These are phyloP conservation scores for Eupleurogrammus muticus DNA, from an alignment of 2,797 vertebrate genomes.

Conservation along the genomic window DNA sequence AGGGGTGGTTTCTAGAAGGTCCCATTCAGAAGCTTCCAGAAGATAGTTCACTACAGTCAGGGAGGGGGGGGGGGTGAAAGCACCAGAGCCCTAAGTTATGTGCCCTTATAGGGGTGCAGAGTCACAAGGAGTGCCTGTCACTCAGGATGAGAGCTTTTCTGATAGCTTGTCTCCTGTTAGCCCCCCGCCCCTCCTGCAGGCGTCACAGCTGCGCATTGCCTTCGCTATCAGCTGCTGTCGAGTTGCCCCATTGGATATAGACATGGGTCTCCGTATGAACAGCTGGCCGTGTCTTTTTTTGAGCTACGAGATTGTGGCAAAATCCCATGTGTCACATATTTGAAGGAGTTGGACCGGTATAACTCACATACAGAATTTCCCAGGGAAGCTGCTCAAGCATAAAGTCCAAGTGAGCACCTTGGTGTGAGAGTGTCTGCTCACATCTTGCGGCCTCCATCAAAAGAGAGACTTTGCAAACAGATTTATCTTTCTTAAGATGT, in stretches of 20 bases:
- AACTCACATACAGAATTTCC: not conserved
- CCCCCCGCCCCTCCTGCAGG: slow-evolving; percentile 43
- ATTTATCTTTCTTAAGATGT: not conserved
- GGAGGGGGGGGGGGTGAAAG: slow-evolving; percentile 51
- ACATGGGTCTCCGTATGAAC: slow-evolving; percentile 22
- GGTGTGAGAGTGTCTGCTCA: not conserved
- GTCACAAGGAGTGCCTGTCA: slow-evolving; percentile 86
- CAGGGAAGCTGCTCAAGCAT: not conserved
- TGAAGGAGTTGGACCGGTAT: not conserved
- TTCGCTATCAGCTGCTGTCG: slow-evolving; percentile 60
- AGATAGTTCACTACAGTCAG: slow-evolving; percentile 65
- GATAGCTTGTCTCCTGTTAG: slow-evolving; percentile 65
- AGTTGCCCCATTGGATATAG: slow-evolving; percentile 31
- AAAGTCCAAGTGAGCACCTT: not conserved
- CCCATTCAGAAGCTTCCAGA: slow-evolving; percentile 85
- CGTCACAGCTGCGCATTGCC: slow-evolving; percentile 72
- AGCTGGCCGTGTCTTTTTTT: slow-evolving; percentile 50
- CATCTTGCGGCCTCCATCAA: not conserved
- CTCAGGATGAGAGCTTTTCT: slow-evolving; percentile 73
- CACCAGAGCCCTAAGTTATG: slow-evolving; percentile 70
- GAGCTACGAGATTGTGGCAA: slow-evolving; percentile 24
- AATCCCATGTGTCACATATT: slow-evolving; percentile 32
- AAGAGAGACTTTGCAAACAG: not conserved
- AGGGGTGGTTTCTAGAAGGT: slow-evolving; percentile 80
- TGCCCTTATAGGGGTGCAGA: slow-evolving; percentile 85